phyloP scores from a whole-genome alignment of 2,797 vertebrate species.

The Ptychobarbus kaznakovi region DNA sequence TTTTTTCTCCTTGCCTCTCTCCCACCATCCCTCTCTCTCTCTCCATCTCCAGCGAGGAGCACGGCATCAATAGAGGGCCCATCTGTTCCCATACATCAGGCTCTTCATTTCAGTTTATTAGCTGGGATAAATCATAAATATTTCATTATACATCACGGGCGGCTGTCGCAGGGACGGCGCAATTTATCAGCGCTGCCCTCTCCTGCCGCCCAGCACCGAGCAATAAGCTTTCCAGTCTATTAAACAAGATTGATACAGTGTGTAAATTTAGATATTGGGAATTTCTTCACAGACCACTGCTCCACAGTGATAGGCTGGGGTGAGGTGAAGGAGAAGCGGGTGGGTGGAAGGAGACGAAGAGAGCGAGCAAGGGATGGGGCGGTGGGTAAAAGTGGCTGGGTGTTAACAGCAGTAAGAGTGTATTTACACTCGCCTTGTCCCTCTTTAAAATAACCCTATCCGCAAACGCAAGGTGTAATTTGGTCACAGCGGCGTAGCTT shows the following conservation, averaged over 20 bases:
- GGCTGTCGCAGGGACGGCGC: slow-evolving; percentile 82
- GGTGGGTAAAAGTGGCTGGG: slow-evolving; percentile 62
- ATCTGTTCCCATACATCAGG: slow-evolving; percentile 91
- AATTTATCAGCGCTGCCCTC: slow-evolving; percentile 89
- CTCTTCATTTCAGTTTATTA: slow-evolving; percentile 95
- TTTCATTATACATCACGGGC: slow-evolving; percentile 89
- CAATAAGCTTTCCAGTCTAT: slow-evolving; percentile 90
- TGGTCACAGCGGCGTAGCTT: slow-evolving; percentile 60
- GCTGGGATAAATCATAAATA: slow-evolving; percentile 97
- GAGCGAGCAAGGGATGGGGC: slow-evolving; percentile 53
- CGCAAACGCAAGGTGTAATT: slow-evolving; percentile 59
- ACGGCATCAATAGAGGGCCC: slow-evolving; percentile 83
- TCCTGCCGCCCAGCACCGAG: slow-evolving; percentile 77
- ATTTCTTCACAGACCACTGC: slow-evolving; percentile 87
- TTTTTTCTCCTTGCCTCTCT: slow-evolving; percentile 61
- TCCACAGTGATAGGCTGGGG: slow-evolving; percentile 79
- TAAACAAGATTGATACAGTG: slow-evolving; percentile 94
- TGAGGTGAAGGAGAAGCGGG: slow-evolving; percentile 28
- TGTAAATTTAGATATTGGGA: slow-evolving; percentile 89
- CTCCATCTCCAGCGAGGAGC: slow-evolving; percentile 53
- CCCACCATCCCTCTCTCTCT: slow-evolving; percentile 56
- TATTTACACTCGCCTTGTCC: slow-evolving; percentile 65
- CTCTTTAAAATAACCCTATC: slow-evolving; percentile 55
- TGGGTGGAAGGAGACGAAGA: slow-evolving; percentile 28
- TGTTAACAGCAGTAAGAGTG: slow-evolving; percentile 74